A percentile compares a stretch with the other conserved stretches of the same genome.
phyloP scores from a whole-genome alignment of 92 coral and sea anemone genomes.

The Heteractis magnifica region DNA sequence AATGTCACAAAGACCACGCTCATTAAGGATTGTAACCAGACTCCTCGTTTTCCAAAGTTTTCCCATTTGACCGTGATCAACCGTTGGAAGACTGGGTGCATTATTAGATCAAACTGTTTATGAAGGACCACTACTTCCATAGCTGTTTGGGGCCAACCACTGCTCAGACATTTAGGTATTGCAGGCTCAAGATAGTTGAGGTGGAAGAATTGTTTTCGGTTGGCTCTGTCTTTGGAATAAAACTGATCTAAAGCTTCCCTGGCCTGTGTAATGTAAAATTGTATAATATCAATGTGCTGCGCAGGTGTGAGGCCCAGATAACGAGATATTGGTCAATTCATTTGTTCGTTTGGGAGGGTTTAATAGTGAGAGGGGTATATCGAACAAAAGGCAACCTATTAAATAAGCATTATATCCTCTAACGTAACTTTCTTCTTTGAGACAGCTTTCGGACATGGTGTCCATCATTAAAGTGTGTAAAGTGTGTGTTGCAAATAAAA shows the following conservation, averaged over 20 bases:
- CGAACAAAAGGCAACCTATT: no score
- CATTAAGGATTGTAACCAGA: constrained; percentile 77
- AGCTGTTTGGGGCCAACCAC: constrained; percentile 90
- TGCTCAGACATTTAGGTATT: constrained; percentile 78
- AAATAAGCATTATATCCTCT: no score
- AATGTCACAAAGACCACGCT: constrained; percentile 75
- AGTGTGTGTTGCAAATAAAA: no score
- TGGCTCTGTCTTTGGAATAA: constrained; percentile 86
- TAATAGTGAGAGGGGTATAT: no score
- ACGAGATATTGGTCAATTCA: no score
- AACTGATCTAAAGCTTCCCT: constrained; percentile 88
- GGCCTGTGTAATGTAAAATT: constrained; percentile 40
- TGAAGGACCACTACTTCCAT: constrained; percentile 83
- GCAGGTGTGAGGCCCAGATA: no score
- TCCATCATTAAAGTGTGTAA: no score
- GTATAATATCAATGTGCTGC: background rate
- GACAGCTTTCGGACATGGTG: no score
- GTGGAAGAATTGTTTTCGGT: constrained; percentile 86
- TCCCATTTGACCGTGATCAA: constrained; percentile 92
- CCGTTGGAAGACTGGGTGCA: constrained; percentile 97
- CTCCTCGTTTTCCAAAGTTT: constrained; percentile 81
- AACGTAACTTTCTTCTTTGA: no score
- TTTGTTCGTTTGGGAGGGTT: no score
- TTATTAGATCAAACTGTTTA: constrained; percentile 92
- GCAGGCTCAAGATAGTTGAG: constrained; percentile 89